Evolutionary conservation across 2,888 invertebrate genomes (phyloP).

Genomic region (Notodonta dromedarius): DNA sequence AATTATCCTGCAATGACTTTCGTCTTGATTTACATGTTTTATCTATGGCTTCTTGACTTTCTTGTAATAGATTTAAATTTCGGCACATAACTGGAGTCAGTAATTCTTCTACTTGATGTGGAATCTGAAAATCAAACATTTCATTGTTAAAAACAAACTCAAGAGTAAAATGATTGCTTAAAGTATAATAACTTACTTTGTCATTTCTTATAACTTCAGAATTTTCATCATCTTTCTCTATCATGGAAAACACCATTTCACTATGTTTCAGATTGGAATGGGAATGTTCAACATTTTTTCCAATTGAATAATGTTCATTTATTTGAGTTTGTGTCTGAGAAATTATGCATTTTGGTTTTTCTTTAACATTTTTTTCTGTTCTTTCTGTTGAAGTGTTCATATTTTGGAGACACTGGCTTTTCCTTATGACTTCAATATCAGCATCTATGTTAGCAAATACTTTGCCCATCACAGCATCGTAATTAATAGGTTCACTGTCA

Average conservation of each 20-base stretch:
- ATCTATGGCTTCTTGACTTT: slow-evolving; percentile 19
- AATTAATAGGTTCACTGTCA: slow-evolving; percentile 64
- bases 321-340: slow-evolving; percentile 34
- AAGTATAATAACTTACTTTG: slow-evolving; percentile 39
- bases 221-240: slow-evolving; percentile 54
- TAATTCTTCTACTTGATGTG: slow-evolving; percentile 46
- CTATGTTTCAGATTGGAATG: slow-evolving; percentile 56
- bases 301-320: slow-evolving; percentile 14
- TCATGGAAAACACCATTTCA: slow-evolving; percentile 70
- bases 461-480: slow-evolving; percentile 68
- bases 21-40: slow-evolving; percentile 27
- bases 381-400: slow-evolving; percentile 15
- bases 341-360: slow-evolving; percentile 14
- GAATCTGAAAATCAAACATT: slow-evolving; percentile 27
- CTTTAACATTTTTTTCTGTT: slow-evolving; percentile 7
- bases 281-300: slow-evolving; percentile 20
- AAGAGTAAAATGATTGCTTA: neutral
- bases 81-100: slow-evolving; percentile 55
- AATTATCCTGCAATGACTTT: slow-evolving; percentile 48
- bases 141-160: neutral
- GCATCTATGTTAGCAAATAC: slow-evolving; percentile 75
- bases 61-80: slow-evolving; percentile 38
- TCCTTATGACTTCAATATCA: slow-evolving; percentile 58
- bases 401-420: slow-evolving; percentile 40
- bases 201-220: slow-evolving; percentile 28